Percentiles rank a stretch among this genome's conserved stretches.
These are phyloP conservation scores for Dryococelus australis DNA, from an alignment of 2,888 invertebrate species.

Conservation along the genomic window DNA sequence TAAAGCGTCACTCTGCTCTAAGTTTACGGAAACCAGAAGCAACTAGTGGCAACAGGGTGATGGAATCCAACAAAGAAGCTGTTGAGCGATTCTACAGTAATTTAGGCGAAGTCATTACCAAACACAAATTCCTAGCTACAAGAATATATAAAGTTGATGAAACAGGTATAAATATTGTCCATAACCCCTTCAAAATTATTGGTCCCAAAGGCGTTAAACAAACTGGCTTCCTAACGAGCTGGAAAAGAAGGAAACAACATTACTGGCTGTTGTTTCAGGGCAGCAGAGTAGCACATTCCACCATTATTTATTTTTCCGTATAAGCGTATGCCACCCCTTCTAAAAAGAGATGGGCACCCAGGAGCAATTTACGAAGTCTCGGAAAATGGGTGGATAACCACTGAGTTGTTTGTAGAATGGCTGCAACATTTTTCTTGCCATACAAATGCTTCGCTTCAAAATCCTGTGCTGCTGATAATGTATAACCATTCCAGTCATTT, in stretches of 20 bases:
- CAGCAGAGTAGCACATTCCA: constrained; percentile 56
- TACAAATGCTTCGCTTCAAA: constrained; percentile 12
- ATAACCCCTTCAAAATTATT: constrained; percentile 55
- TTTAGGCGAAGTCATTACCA: constrained; percentile 48
- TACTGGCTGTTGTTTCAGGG: constrained; percentile 57
- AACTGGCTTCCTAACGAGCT: constrained; percentile 57
- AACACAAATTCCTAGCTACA: constrained; percentile 46
- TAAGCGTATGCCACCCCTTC: constrained; percentile 52
- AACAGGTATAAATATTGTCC: constrained; percentile 57
- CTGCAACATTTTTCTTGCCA: constrained; percentile 34
- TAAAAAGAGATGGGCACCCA: constrained; percentile 57
- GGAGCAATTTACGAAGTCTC: constrained; percentile 53
- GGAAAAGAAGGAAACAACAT: constrained; percentile 56
- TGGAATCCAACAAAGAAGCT: constrained; percentile 51
- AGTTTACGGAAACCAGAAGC: constrained; percentile 51
- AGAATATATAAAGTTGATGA: constrained; percentile 58
- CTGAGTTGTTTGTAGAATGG: constrained; percentile 34
- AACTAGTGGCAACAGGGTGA: constrained; percentile 51
- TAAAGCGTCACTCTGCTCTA: constrained; percentile 47
- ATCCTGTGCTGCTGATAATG: constrained; percentile 37
- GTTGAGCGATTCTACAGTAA: constrained; percentile 49
- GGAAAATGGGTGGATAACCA: constrained; percentile 46
- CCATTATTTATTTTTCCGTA: constrained; percentile 60
- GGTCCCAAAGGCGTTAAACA: constrained; percentile 56
- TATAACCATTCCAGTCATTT: constrained; percentile 39